Evolutionary conservation across 1,140 invertebrate species (phyloP).

Genomic region (Anadara kagoshimensis): DNA sequence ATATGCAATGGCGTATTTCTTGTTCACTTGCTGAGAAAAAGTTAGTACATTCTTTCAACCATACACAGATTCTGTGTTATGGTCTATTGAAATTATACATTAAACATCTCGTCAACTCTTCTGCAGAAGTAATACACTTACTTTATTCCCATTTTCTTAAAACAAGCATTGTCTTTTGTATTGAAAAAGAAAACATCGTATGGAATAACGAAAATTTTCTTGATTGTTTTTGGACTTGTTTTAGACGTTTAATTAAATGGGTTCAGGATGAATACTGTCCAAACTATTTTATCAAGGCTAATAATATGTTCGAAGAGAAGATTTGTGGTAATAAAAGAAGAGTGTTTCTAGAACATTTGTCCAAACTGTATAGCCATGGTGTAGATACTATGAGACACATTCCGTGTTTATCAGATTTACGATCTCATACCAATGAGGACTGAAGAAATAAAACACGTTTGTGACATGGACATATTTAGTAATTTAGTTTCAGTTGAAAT

Average conservation of each 20-base stretch:
- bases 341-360: neutral
- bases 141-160: conserved; percentile 32
- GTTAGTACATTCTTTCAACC: conserved; percentile 23
- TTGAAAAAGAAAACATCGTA: neutral
- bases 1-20: conserved; percentile 31
- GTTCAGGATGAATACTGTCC: conserved; percentile 13
- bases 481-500: too few relatives aligned
- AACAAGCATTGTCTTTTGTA: conserved; percentile 17
- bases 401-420: too few relatives aligned
- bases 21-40: conserved; percentile 28
- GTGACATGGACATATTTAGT: too few relatives aligned
- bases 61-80: conserved; percentile 26
- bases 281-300: conserved; percentile 31
- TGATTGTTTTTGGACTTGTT: conserved; percentile 18
- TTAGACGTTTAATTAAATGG: conserved; percentile 16
- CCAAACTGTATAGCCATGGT: neutral
- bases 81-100: conserved; percentile 27
- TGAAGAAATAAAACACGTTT: too few relatives aligned
- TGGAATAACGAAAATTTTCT: conserved; percentile 11
- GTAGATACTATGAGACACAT: too few relatives aligned
- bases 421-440: too few relatives aligned
- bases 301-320: conserved; percentile 33
- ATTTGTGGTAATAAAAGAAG: neutral
- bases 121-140: neutral
- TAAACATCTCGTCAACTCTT: conserved; percentile 1